Percentiles rank a stretch among this genome's conserved stretches.
These are phyloP conservation scores for Cryptophagus acutangulus DNA, from an alignment of 2,888 invertebrate genomes.

Conservation along the genomic window DNA sequence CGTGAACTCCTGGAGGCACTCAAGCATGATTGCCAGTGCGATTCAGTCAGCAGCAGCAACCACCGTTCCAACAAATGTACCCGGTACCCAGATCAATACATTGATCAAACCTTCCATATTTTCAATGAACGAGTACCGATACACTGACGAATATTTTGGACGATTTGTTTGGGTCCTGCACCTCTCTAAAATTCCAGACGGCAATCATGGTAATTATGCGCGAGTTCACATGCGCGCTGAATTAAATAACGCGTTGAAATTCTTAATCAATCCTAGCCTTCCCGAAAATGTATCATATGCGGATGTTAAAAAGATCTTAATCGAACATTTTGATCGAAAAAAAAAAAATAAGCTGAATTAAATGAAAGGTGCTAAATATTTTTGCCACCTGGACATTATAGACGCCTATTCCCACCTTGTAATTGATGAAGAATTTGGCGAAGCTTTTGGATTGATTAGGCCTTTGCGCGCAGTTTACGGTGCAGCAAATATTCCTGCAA, in stretches of 20 bases:
- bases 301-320: not conserved
- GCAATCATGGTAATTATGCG: not conserved
- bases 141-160: not conserved
- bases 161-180: slow-evolving; percentile 1
- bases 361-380: slow-evolving; percentile 12
- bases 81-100: slow-evolving; percentile 2
- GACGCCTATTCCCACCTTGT: slow-evolving; percentile 16
- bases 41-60: not conserved
- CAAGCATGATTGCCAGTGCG: slow-evolving; percentile 2
- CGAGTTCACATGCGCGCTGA: not conserved
- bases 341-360: too few species aligned
- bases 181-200: slow-evolving; percentile 1
- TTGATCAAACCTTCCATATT: not conserved
- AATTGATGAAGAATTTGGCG: slow-evolving; percentile 12
- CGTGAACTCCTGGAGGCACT: not conserved
- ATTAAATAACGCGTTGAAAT: slow-evolving; percentile 1
- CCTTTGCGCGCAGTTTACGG: slow-evolving; percentile 11
- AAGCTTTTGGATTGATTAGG: not conserved
- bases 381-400: slow-evolving; percentile 19
- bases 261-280: not conserved
- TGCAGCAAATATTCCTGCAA: too few species aligned
- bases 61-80: too few species aligned
- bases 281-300: not conserved
- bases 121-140: not conserved
- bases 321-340: not conserved